Percentiles rank a stretch among this genome's conserved stretches.
These are phyloP conservation scores for Dunckerocampus dactyliophorus DNA, from an alignment of 2,113 vertebrate species.

Conservation along the genomic window DNA sequence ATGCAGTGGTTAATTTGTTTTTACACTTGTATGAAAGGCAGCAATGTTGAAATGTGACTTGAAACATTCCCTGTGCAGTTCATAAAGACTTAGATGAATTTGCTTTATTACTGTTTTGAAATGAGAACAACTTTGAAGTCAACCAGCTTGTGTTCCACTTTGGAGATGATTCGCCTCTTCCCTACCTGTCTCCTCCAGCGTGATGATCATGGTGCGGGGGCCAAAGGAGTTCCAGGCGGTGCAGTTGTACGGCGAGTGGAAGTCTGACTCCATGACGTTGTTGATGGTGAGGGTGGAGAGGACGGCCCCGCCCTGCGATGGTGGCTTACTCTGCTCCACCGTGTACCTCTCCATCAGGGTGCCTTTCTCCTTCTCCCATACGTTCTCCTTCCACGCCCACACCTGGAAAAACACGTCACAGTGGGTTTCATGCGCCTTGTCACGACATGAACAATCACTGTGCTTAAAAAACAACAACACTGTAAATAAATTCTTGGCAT, in stretches of 20 bases:
- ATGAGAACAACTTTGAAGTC: too few species aligned
- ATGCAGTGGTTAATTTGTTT: too few species aligned
- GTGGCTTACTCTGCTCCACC: conserved; percentile 84
- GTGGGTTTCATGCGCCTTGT: not conserved
- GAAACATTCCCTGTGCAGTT: too few species aligned
- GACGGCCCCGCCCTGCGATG: conserved; percentile 76
- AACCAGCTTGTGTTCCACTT: not conserved
- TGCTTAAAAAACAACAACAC: too few species aligned
- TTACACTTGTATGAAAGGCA: too few species aligned
- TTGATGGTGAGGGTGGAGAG: conserved; percentile 93
- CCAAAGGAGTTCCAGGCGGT: conserved; percentile 95
- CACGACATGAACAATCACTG: too few species aligned
- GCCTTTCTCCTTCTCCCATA: conserved; percentile 87
- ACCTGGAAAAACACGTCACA: conserved; percentile 67
- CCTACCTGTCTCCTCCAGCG: conserved; percentile 83
- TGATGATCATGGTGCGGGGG: conserved; percentile 91
- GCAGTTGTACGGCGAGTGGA: conserved; percentile 95
- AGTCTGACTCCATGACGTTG: conserved; percentile 91
- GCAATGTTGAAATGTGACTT: too few species aligned
- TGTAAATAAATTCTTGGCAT: too few species aligned
- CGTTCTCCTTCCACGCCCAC: conserved; percentile 95
- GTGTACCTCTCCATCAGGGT: conserved; percentile 87
- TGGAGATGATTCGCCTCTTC: too few species aligned
- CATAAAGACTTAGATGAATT: too few species aligned
- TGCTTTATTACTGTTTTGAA: too few species aligned